These are phyloP conservation scores for Procambarus clarkii DNA, from an alignment of 1,140 invertebrate species.

Conservation along the genomic window DNA sequence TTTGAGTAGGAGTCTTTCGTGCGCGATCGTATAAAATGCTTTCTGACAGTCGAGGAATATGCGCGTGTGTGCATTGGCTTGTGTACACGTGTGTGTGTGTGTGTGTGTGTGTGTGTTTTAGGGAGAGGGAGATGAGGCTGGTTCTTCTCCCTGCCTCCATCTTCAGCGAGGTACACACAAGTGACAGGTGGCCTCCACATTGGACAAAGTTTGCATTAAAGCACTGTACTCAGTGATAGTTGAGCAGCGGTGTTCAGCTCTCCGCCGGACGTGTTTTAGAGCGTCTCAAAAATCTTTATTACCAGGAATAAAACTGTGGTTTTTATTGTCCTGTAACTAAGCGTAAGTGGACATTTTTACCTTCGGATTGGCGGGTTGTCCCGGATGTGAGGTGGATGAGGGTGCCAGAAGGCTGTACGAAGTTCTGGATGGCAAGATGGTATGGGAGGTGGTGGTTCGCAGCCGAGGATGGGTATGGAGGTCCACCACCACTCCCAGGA, in stretches of 20 bases:
- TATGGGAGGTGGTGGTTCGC: neutral
- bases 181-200: too few species aligned
- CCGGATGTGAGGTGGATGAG: neutral
- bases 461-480: neutral
- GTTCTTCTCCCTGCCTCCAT: neutral
- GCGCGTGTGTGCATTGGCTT: too few species aligned
- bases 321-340: neutral
- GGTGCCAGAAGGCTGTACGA: neutral
- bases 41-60: too few species aligned
- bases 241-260: neutral
- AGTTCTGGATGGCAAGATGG: neutral
- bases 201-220: too few species aligned
- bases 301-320: neutral
- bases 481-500: too few species aligned
- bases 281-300: neutral
- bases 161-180: too few species aligned
- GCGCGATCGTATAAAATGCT: too few species aligned
- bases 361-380: neutral
- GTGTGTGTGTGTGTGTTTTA: too few species aligned
- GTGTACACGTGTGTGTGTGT: too few species aligned
- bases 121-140: too few species aligned
- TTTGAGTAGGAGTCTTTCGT: too few species aligned
- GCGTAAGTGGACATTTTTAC: neutral
- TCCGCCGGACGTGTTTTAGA: neutral
- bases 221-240: too few species aligned